Conservation (phyloP, 1,140 invertebrate species). For the Pseudomyrmex cubaensis region DNA sequence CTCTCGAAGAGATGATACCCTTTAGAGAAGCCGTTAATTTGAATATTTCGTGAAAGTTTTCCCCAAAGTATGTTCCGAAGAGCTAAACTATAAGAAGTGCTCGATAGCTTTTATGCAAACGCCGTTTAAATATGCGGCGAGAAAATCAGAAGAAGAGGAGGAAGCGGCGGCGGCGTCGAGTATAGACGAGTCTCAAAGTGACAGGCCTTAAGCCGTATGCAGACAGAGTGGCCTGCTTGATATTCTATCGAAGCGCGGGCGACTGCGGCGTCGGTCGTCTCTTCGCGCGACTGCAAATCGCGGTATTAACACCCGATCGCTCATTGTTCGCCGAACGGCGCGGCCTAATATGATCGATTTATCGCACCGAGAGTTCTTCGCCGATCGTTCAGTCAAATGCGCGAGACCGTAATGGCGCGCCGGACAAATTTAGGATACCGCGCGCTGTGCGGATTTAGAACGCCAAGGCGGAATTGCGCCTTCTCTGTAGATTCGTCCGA, state of each 20-base stretch:
- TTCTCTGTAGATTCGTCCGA: slow-evolving; percentile 27
- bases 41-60: not conserved
- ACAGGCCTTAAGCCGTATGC: slow-evolving; percentile 31
- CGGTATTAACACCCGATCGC: slow-evolving; percentile 49
- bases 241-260: slow-evolving; percentile 36
- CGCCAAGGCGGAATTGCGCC: slow-evolving; percentile 17
- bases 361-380: not conserved
- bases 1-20: not conserved
- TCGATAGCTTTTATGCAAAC: slow-evolving; percentile 7
- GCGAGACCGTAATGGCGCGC: slow-evolving; percentile 7
- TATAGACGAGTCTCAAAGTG: slow-evolving; percentile 27
- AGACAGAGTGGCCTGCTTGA: slow-evolving; percentile 41
- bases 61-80: not conserved
- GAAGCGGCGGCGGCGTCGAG: not conserved
- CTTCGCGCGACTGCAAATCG: slow-evolving; percentile 54
- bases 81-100: not conserved
- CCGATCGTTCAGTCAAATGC: slow-evolving; percentile 37
- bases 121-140: not conserved
- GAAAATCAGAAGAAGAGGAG: not conserved
- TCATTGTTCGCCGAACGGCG: slow-evolving; percentile 50
- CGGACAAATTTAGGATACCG: slow-evolving; percentile 43
- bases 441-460: slow-evolving; percentile 25
- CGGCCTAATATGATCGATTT: slow-evolving; percentile 55
- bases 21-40: not conserved
- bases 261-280: not conserved